Percentiles rank a stretch among this genome's conserved stretches.
Conservation (phyloP, 2,797 vertebrate species). For the Hoplostethus atlanticus region DNA sequence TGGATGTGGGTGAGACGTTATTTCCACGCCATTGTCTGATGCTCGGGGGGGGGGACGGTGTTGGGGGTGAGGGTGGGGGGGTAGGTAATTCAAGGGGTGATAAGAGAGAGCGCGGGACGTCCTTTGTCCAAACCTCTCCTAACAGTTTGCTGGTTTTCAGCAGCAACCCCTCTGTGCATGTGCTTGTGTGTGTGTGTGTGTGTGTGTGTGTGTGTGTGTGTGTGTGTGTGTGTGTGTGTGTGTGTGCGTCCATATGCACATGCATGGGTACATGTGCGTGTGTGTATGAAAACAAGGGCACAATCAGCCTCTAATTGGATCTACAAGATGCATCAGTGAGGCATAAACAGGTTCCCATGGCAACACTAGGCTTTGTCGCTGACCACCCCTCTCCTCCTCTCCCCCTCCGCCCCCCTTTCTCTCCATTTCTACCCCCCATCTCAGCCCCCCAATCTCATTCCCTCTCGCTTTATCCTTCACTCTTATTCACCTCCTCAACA, state of each 20-base stretch:
- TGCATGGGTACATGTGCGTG: slow-evolving; percentile 53
- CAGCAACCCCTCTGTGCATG: slow-evolving; percentile 61
- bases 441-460: slow-evolving; percentile 53
- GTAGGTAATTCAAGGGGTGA: slow-evolving; percentile 79
- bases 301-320: slow-evolving; percentile 93
- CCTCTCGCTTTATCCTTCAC: slow-evolving; percentile 21
- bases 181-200: slow-evolving; percentile 16
- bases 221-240: slow-evolving; percentile 31
- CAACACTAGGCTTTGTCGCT: slow-evolving; percentile 85
- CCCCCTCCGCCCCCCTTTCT: not conserved
- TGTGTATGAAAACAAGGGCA: slow-evolving; percentile 87
- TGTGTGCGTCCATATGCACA: slow-evolving; percentile 11
- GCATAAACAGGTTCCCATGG: slow-evolving; percentile 91
- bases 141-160: slow-evolving; percentile 82
- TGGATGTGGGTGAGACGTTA: slow-evolving; percentile 77
- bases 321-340: slow-evolving; percentile 94
- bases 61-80: slow-evolving; percentile 37
- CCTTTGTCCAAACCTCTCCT: slow-evolving; percentile 81
- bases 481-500: slow-evolving; percentile 26
- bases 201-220: slow-evolving; percentile 15
- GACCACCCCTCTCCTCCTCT: slow-evolving; percentile 61
- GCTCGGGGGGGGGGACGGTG: slow-evolving; percentile 59
- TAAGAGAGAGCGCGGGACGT: slow-evolving; percentile 74
- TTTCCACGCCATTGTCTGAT: slow-evolving; percentile 79
- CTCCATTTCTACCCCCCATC: slow-evolving; percentile 1